Percentiles rank a stretch among this genome's conserved stretches.
phyloP scores from a whole-genome alignment of 2,797 vertebrate species.

The Smutsia temminckii region DNA sequence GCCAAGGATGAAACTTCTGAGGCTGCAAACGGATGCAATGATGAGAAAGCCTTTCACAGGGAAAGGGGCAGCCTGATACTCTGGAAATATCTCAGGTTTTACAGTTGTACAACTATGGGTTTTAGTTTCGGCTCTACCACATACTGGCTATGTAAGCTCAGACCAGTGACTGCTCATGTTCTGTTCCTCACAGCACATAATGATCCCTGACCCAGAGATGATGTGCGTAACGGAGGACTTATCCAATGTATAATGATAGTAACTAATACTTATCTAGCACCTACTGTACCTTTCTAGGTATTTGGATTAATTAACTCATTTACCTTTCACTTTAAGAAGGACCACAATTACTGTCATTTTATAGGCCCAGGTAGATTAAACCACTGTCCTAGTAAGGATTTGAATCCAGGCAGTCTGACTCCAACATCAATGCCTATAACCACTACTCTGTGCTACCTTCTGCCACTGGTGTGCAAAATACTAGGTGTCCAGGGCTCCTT shows the following conservation, averaged over 20 bases:
- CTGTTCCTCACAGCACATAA: not conserved
- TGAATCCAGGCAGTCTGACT: not conserved
- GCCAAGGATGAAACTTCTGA: not conserved
- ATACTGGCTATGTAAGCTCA: not conserved
- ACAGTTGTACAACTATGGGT: not conserved
- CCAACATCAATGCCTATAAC: not conserved
- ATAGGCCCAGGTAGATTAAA: not conserved
- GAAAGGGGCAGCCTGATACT: not conserved
- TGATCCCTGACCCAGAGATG: not conserved
- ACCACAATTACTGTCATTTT: not conserved
- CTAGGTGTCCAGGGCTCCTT: not conserved
- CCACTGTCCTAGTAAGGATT: not conserved
- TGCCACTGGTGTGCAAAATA: not conserved
- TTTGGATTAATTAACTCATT: not conserved
- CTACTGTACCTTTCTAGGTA: not conserved
- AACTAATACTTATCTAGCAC: not conserved
- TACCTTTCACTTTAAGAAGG: conserved; percentile 2
- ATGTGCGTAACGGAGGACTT: not conserved
- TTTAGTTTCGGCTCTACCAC: not conserved
- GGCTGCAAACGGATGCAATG: not conserved
- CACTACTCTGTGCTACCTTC: not conserved
- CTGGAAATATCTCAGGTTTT: not conserved
- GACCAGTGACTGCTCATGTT: not conserved
- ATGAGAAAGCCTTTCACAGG: not conserved
- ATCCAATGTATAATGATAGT: not conserved